Base-by-base conservation (phyloP, 2,888 invertebrate species). In the Sipha maydis region DNA sequence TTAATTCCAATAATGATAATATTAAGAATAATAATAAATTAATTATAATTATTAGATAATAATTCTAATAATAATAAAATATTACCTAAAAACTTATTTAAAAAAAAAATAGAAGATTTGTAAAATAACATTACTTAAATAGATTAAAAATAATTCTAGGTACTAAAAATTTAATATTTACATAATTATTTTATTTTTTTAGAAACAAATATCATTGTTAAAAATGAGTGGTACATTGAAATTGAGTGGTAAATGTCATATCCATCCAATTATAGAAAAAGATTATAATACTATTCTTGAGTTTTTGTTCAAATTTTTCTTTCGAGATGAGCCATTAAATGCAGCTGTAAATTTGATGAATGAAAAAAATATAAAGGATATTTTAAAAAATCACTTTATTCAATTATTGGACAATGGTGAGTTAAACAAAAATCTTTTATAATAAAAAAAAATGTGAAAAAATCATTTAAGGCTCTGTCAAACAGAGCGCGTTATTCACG, bases 311-410 rank as follows among this genome's bases (percentile, higher is more conserved):
- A 93, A 93, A 89, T 95, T 94, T 91, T 95, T 95, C 93, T 95
- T 95, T 92, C 93, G 93, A 69, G 95, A 95, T 90, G 95, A 95
- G 91, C 95, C 95, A 0, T 92, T 95, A 90, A 95, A 95, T 92
- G 91, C 93, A 21, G 93, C 93, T 79, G 93, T 95, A 69, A 92
- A 94, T 89, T 92, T 95, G 1, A 92, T 95, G 89, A 94, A 94
- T 89, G 93, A 93, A 0, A 38, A 75, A 75, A 9, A 83, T 61
- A 14, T 75, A n/a, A 17, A 1, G 38, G 61, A 48, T 54, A 25
- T 34, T 38, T 34, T 83, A 19, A 61, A 75, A 75, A 38, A 25
- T 61, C 9, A 61, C 28, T 19, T n/a, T 19, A n/a, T 11, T 17
- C 38, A 61, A 38, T 28, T 83, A 75, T 38, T 83, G 9, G 5